These are phyloP conservation scores for Rhipidura dahli DNA, from an alignment of 2,113 vertebrate genomes.

Conservation along the genomic window DNA sequence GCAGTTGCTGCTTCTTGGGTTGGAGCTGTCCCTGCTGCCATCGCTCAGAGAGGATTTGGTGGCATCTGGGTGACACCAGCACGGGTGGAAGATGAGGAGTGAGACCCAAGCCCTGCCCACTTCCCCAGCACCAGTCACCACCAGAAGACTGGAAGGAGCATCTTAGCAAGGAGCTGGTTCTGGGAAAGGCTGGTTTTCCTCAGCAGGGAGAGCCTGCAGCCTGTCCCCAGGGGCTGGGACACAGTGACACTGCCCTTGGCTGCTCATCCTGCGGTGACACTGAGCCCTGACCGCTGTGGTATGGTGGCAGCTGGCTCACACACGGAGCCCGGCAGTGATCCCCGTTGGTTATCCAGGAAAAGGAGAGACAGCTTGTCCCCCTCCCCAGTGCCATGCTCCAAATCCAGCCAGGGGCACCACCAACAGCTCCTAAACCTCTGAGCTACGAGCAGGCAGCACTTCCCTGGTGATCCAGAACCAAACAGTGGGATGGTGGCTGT, in stretches of 20 bases:
- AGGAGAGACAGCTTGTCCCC: not conserved
- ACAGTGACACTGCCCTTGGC: not conserved
- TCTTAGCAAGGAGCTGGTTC: not conserved
- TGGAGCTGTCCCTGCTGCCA: not conserved
- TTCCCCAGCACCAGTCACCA: not conserved
- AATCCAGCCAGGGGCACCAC: not conserved
- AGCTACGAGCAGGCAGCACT: not conserved
- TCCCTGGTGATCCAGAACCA: not conserved
- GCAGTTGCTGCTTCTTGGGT: not conserved
- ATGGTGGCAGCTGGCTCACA: not conserved
- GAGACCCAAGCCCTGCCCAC: not conserved
- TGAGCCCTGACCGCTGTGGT: not conserved
- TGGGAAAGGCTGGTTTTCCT: not conserved
- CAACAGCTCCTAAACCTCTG: not conserved
- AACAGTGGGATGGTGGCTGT: not conserved
- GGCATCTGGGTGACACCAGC: not conserved
- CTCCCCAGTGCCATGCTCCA: fast-evolving
- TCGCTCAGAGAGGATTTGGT: fast-evolving
- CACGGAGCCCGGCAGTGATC: fast-evolving
- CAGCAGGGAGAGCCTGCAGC: not conserved
- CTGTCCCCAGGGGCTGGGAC: not conserved
- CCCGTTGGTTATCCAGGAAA: fast-evolving
- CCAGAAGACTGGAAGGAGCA: not conserved
- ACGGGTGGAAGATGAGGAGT: not conserved
- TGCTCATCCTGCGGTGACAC: fast-evolving